Evolutionary conservation across 2,888 invertebrate species (phyloP).

Genomic region (Drosophila prolongata): DNA sequence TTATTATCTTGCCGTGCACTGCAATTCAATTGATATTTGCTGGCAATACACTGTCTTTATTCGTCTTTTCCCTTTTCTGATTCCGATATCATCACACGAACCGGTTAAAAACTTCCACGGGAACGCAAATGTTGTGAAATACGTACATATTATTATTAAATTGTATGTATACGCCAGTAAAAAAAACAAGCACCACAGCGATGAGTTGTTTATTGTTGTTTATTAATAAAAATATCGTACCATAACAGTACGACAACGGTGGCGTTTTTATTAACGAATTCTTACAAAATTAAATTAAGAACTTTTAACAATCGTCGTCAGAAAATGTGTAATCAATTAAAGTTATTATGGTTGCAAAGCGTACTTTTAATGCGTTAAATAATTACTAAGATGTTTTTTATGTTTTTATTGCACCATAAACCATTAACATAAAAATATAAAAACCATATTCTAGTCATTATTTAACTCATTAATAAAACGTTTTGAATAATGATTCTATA

Average conservation of each 20-base stretch:
- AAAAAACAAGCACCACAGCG: constrained; percentile 17
- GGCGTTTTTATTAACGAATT: not conserved
- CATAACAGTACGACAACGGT: not conserved
- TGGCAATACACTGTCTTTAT: not conserved
- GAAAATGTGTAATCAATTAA: not conserved
- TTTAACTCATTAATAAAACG: too few species aligned
- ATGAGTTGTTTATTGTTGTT: constrained; percentile 37
- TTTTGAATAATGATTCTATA: too few species aligned
- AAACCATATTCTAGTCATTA: too few species aligned
- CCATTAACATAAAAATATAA: too few species aligned
- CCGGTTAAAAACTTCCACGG: constrained; percentile 19
- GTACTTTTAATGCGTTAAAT: too few species aligned
- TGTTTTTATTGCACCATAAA: too few species aligned
- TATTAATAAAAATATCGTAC: constrained; percentile 33
- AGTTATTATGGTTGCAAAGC: not conserved
- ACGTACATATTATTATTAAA: constrained; percentile 19
- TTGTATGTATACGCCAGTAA: constrained; percentile 28
- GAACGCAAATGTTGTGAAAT: constrained; percentile 16
- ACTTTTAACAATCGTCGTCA: too few species aligned
- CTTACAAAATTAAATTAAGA: not conserved
- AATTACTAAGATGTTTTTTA: too few species aligned
- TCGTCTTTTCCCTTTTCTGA: constrained; percentile 6
- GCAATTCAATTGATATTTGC: constrained; percentile 21
- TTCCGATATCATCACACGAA: constrained; percentile 1
- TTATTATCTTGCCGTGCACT: constrained; percentile 6